A percentile compares a stretch with the other conserved stretches of the same genome.
phyloP scores from a whole-genome alignment of 2,797 vertebrate genomes.

The Eulemur albifrons region DNA sequence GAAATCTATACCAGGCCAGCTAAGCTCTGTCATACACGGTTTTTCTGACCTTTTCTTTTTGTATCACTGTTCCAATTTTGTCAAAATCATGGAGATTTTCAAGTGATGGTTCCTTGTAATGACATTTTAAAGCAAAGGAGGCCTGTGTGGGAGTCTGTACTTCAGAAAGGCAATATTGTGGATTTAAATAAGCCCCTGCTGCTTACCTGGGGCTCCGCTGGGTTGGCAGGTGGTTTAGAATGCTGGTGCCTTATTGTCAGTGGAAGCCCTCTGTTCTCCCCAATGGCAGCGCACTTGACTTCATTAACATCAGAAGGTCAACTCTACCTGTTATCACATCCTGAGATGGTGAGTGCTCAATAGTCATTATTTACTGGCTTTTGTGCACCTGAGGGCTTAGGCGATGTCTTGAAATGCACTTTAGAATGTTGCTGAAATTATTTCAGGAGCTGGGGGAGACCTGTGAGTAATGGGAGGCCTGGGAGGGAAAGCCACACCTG shows the following conservation, averaged over 20 bases:
- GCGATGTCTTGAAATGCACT: not conserved
- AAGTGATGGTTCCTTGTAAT: slow-evolving; percentile 64
- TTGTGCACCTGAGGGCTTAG: not conserved
- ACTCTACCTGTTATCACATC: not conserved
- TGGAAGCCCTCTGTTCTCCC: too few relatives aligned
- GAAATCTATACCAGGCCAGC: slow-evolving; percentile 49
- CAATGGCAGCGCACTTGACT: not conserved
- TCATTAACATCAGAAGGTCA: not conserved
- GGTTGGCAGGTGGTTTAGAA: not conserved
- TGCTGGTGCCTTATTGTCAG: not conserved
- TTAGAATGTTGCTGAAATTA: not conserved
- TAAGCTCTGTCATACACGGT: slow-evolving; percentile 44
- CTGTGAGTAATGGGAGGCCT: not conserved
- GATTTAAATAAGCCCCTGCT: not conserved
- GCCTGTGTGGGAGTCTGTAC: not conserved
- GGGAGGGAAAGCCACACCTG: not conserved
- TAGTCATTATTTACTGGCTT: not conserved
- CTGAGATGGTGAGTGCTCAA: not conserved
- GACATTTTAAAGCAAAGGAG: slow-evolving; percentile 18
- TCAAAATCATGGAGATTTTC: slow-evolving; percentile 72
- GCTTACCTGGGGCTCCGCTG: not conserved
- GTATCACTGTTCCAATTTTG: slow-evolving; percentile 68
- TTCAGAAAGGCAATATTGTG: not conserved
- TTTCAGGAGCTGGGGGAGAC: not conserved
- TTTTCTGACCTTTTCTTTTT: slow-evolving; percentile 73